These are phyloP conservation scores for Adineta ricciae DNA, from an alignment of 2,888 invertebrate species.

Conservation along the genomic window DNA sequence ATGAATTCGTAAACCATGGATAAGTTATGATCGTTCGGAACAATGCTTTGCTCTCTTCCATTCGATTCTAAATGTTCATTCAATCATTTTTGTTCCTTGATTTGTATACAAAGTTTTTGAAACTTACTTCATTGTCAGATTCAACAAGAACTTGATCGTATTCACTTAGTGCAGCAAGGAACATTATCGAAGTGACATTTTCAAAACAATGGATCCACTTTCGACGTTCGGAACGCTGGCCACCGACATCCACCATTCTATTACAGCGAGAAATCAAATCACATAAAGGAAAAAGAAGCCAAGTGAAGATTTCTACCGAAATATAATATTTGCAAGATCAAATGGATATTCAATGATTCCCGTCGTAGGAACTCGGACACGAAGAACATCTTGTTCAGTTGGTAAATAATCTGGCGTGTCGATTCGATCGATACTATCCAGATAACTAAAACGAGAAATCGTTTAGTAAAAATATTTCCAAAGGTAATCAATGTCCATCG, in stretches of 20 bases:
- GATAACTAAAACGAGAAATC: slow-evolving; percentile 84
- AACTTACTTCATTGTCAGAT: slow-evolving; percentile 72
- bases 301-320: slow-evolving; percentile 54
- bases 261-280: background rate
- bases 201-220: slow-evolving; percentile 99
- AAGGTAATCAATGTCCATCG: slow-evolving; percentile 53
- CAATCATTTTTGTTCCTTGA: too few species aligned
- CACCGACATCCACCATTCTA: slow-evolving; percentile 99
- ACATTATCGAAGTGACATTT: slow-evolving; percentile 99
- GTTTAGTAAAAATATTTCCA: background rate
- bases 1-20: slow-evolving; percentile 99
- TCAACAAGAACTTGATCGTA: slow-evolving; percentile 78
- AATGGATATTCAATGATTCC: slow-evolving; percentile 99
- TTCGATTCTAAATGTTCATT: slow-evolving; percentile 98
- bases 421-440: slow-evolving; percentile 96
- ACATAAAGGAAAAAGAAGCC: background rate
- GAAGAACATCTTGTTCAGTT: slow-evolving; percentile 96
- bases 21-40: slow-evolving; percentile 99
- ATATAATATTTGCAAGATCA: slow-evolving; percentile 99
- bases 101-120: too few species aligned
- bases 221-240: slow-evolving; percentile 97
- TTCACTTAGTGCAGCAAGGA: slow-evolving; percentile 95
- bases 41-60: slow-evolving; percentile 99
- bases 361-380: slow-evolving; percentile 97
- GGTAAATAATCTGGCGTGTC: slow-evolving; percentile 86